Evolutionary conservation across 2,113 vertebrate genomes (phyloP).

Genomic region (Scomber scombrus): DNA sequence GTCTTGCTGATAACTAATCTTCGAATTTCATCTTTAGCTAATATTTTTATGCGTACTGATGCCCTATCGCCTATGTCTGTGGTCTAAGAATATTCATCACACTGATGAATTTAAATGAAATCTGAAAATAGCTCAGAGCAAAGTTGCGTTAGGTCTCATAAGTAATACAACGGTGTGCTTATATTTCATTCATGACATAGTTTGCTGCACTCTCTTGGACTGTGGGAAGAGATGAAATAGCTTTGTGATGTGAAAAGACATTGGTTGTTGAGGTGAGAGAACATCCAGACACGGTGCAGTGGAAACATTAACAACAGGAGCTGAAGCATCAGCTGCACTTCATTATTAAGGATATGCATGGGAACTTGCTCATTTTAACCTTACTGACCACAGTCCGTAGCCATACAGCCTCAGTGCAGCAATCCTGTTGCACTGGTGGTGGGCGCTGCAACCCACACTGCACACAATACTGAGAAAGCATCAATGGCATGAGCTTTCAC

Average conservation of each 20-base stretch:
- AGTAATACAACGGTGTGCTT: conserved; percentile 78
- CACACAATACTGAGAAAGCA: conserved; percentile 6
- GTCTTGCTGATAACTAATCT: conserved; percentile 70
- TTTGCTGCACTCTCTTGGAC: conserved; percentile 63
- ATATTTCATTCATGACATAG: conserved; percentile 82
- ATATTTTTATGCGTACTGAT: conserved; percentile 56
- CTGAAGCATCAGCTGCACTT: conserved; percentile 24
- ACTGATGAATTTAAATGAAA: conserved; percentile 74
- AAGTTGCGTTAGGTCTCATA: conserved; percentile 78
- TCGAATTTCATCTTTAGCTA: conserved; percentile 68
- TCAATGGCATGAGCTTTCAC: not conserved
- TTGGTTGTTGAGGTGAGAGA: conserved; percentile 63
- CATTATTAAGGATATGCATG: conserved; percentile 3
- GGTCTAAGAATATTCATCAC: conserved; percentile 63
- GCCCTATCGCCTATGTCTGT: conserved; percentile 49
- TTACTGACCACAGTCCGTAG: not conserved
- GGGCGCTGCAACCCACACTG: conserved; percentile 18
- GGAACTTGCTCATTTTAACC: conserved; percentile 37
- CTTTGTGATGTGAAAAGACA: conserved; percentile 76
- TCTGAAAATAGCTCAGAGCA: conserved; percentile 80
- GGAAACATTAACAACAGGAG: conserved; percentile 34
- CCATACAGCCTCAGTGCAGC: not conserved
- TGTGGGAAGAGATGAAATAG: conserved; percentile 54
- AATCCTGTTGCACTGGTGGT: not conserved
- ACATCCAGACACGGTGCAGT: conserved; percentile 51